These are phyloP conservation scores for Steinernema hermaphroditum DNA, from an alignment of 2,888 invertebrate species.

Conservation along the genomic window DNA sequence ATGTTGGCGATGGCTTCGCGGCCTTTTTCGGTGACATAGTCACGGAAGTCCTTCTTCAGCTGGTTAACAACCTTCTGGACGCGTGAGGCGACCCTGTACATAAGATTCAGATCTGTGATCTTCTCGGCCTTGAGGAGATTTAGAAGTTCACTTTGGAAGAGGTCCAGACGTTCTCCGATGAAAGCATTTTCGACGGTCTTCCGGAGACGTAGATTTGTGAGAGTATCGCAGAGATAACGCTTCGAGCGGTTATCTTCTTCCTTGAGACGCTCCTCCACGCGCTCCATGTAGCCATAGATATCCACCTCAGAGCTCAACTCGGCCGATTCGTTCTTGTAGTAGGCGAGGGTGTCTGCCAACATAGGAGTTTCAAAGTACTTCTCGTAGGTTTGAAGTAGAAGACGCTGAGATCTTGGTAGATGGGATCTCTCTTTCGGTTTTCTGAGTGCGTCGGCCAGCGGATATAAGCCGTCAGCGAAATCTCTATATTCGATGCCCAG, in stretches of 20 bases:
- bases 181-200: conserved; percentile 88
- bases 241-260: conserved; percentile 92
- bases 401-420: neutral
- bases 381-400: conserved; percentile 63
- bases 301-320: conserved; percentile 91
- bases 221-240: conserved; percentile 86
- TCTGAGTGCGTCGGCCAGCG: conserved; percentile 70
- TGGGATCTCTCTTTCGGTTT: conserved; percentile 70
- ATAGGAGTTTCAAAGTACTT: conserved; percentile 46
- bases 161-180: conserved; percentile 92
- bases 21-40: conserved; percentile 89
- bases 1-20: conserved; percentile 90
- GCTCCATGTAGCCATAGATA: conserved; percentile 97
- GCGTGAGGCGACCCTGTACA: conserved; percentile 90
- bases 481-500: conserved; percentile 73
- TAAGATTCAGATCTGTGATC: conserved; percentile 80
- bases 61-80: conserved; percentile 89
- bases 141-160: conserved; percentile 83
- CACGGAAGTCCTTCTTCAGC: conserved; percentile 83
- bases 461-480: neutral
- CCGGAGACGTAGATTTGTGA: conserved; percentile 83
- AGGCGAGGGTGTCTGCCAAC: conserved; percentile 80
- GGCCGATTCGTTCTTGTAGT: conserved; percentile 90
- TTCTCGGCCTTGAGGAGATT: conserved; percentile 81
- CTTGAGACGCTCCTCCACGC: conserved; percentile 84